These are phyloP conservation scores for Lithobius niger DNA, from an alignment of 1,140 invertebrate species.

Conservation along the genomic window DNA sequence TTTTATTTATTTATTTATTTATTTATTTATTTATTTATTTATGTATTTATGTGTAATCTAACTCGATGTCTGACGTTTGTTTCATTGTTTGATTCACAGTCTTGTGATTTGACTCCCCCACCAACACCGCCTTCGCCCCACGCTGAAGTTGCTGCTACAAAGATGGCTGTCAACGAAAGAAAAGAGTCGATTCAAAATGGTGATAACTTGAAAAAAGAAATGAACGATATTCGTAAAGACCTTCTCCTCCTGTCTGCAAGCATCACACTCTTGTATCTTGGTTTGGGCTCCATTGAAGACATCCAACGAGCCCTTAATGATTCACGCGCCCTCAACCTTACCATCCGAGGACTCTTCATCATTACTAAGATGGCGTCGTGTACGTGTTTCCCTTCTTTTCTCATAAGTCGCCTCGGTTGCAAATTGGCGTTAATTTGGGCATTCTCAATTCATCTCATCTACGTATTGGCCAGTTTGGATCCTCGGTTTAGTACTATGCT, in stretches of 20 bases:
- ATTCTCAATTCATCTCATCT: not conserved
- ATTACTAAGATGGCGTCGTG: not conserved
- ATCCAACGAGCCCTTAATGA: not conserved
- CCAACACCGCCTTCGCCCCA: too few species aligned
- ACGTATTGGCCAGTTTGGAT: not conserved
- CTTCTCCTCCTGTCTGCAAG: not conserved
- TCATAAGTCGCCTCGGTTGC: not conserved
- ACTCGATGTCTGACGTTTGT: too few species aligned
- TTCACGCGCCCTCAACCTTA: not conserved
- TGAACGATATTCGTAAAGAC: not conserved
- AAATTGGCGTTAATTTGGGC: not conserved
- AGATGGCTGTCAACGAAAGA: too few species aligned
- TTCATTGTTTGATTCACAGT: too few species aligned
- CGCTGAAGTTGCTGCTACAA: too few species aligned
- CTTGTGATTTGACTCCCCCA: too few species aligned
- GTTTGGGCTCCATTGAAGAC: not conserved
- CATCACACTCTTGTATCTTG: not conserved
- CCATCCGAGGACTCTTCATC: not conserved
- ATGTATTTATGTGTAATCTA: too few species aligned
- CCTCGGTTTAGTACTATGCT: not conserved
- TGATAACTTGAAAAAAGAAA: too few species aligned
- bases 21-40: too few species aligned
- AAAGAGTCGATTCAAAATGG: too few species aligned
- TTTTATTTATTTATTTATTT: too few species aligned
- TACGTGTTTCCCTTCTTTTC: not conserved